Conservation (phyloP, 2,113 vertebrate genomes). For the Sylvia atricapilla region DNA sequence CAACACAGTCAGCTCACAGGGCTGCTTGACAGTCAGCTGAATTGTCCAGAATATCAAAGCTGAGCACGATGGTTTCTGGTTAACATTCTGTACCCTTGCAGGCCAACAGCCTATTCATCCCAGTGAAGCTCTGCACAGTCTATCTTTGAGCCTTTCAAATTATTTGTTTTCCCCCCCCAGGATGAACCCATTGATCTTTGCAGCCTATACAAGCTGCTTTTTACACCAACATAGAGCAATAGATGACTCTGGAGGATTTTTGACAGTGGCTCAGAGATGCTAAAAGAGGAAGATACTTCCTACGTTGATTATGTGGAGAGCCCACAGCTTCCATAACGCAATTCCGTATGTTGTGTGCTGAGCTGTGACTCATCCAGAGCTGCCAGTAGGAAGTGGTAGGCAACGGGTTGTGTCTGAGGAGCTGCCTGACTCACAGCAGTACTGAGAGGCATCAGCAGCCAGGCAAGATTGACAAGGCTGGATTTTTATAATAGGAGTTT, state of each 20-base stretch:
- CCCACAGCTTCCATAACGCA: neutral
- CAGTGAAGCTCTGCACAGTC: neutral
- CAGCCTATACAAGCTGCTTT: neutral
- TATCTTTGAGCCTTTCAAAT: neutral
- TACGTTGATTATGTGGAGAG: neutral
- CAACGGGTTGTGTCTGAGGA: neutral
- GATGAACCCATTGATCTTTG: neutral
- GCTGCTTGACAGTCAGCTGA: neutral
- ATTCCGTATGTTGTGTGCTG: neutral
- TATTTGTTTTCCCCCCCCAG: neutral
- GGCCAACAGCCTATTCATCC: neutral
- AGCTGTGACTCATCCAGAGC: conserved; percentile 3
- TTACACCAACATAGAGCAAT: neutral
- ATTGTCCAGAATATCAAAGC: neutral
- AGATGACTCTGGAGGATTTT: neutral
- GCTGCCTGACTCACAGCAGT: conserved; percentile 15
- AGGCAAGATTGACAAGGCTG: neutral
- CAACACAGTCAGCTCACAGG: neutral
- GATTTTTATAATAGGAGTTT: neutral
- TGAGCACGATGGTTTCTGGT: neutral
- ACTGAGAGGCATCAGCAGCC: neutral
- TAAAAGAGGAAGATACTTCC: neutral
- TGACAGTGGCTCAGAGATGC: neutral
- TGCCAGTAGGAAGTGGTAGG: conserved; percentile 17
- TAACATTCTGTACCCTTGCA: neutral